These are phyloP conservation scores for Sardinella longiceps DNA, from an alignment of 2,797 vertebrate genomes.

Conservation along the genomic window DNA sequence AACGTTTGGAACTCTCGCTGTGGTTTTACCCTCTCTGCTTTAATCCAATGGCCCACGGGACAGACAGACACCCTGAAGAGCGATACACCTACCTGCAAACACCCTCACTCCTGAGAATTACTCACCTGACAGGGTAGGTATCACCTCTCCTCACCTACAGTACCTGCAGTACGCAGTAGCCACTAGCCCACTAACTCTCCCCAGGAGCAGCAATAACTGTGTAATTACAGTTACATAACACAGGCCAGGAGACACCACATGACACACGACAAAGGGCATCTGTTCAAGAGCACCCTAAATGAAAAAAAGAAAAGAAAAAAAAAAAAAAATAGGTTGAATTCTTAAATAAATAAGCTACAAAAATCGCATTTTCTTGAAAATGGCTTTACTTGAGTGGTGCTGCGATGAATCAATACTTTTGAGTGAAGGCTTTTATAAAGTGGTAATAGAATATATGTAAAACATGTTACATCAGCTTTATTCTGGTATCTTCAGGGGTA, in stretches of 20 bases:
- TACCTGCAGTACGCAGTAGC: conserved; percentile 36
- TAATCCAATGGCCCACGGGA: too few species aligned
- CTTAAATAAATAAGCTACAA: background rate
- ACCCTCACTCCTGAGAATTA: conserved; percentile 52
- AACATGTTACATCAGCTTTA: background rate
- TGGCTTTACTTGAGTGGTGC: background rate
- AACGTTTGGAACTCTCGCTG: too few species aligned
- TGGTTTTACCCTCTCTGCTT: too few species aligned
- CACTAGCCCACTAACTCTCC: conserved; percentile 17
- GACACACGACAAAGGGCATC: background rate
- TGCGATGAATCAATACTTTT: background rate
- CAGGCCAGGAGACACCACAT: background rate
- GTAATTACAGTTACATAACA: conserved; percentile 32
- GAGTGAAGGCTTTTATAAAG: background rate
- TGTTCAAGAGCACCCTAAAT: background rate
- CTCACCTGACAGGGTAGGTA: conserved; percentile 28
- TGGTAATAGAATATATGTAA: background rate
- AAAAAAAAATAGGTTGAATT: too few species aligned
- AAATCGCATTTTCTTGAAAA: background rate
- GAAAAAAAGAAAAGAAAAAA: too few species aligned
- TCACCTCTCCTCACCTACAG: too few species aligned
- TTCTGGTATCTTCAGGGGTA: background rate
- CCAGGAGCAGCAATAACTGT: conserved; percentile 19
- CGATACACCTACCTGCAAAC: conserved; percentile 62
- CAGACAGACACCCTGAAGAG: too few species aligned